Evolutionary conservation across 2,888 invertebrate genomes (phyloP).

Genomic region (Hydropsyche betteni): DNA sequence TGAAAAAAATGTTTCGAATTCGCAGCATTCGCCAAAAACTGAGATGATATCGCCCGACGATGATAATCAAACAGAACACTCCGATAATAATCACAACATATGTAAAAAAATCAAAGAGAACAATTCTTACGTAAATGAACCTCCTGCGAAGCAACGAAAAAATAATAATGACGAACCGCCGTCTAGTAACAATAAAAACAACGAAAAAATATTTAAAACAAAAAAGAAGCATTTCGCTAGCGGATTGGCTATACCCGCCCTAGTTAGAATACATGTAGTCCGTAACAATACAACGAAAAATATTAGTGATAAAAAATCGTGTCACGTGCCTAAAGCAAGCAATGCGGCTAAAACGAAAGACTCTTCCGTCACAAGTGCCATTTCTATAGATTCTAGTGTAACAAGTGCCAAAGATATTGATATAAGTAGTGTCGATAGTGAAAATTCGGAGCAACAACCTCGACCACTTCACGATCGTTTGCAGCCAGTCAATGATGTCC

Average conservation of each 20-base stretch:
- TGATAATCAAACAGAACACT: constrained; percentile 35
- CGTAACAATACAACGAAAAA: constrained; percentile 40
- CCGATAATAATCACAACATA: constrained; percentile 48
- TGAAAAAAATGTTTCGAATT: constrained; percentile 22
- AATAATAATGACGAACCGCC: constrained; percentile 15
- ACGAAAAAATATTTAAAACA: constrained; percentile 31
- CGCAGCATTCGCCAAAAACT: constrained; percentile 17
- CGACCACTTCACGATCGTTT: constrained; percentile 41
- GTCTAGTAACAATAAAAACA: constrained; percentile 32
- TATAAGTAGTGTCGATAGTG: constrained; percentile 41
- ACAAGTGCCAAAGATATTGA: constrained; percentile 46
- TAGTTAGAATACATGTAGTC: constrained; percentile 49
- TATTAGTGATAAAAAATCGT: constrained; percentile 25
- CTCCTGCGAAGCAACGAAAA: neutral
- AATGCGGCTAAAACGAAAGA: constrained; percentile 20
- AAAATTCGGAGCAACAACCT: neutral
- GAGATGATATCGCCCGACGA: neutral
- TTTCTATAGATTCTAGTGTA: constrained; percentile 43
- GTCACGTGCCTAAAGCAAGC: constrained; percentile 14
- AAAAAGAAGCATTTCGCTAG: constrained; percentile 36
- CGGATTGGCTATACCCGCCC: constrained; percentile 43
- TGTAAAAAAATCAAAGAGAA: constrained; percentile 22
- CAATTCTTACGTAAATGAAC: constrained; percentile 10
- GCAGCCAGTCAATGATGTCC: constrained; percentile 44
- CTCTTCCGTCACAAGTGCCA: constrained; percentile 41